phyloP scores from a whole-genome alignment of 1,140 invertebrate species.

The Drosophila subobscura region DNA sequence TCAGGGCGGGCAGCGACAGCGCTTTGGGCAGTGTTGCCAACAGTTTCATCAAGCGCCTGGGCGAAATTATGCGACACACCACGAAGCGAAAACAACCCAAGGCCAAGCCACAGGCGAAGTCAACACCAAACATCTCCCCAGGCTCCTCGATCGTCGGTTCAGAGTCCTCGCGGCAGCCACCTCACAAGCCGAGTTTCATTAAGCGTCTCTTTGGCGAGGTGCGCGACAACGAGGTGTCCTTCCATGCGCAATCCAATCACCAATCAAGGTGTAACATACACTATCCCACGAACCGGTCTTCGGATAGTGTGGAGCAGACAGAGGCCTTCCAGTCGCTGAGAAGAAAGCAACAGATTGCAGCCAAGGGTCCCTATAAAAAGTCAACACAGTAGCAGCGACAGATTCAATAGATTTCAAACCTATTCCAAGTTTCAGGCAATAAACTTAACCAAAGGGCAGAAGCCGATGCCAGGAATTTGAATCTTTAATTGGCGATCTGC shows the following conservation, averaged over 20 bases:
- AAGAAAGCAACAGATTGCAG: neutral
- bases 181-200: slow-evolving; percentile 8
- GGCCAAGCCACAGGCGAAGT: neutral
- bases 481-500: too few species aligned
- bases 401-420: too few species aligned
- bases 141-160: neutral
- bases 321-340: neutral
- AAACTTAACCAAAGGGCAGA: neutral
- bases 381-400: too few species aligned
- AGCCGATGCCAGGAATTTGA: neutral
- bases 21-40: neutral
- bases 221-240: neutral
- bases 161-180: neutral
- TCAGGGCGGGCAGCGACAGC: neutral
- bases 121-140: too few species aligned
- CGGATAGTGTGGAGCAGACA: neutral
- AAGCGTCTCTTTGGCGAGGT: slow-evolving; percentile 22
- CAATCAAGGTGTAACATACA: neutral
- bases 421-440: neutral
- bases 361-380: neutral
- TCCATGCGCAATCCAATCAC: neutral
- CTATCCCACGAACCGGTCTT: neutral
- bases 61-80: neutral
- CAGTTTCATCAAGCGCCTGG: slow-evolving; percentile 13
- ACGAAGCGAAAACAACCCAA: neutral